These are phyloP conservation scores for Pygoscelis adeliae DNA, from an alignment of 2,113 vertebrate genomes.

Conservation along the genomic window DNA sequence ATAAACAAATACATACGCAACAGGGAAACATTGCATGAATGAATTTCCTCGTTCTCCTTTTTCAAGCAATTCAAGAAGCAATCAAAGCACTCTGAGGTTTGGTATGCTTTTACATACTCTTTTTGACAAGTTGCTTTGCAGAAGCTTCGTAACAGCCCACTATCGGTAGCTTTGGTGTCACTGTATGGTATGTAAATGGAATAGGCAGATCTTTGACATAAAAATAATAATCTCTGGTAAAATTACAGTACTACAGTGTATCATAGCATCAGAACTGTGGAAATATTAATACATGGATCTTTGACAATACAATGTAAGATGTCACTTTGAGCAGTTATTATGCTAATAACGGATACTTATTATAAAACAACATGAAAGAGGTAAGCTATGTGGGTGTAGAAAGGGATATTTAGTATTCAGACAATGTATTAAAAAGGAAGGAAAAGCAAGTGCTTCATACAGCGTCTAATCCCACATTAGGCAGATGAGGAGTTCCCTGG, in stretches of 20 bases:
- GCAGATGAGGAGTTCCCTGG: slow-evolving; percentile 48
- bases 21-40: neutral
- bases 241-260: slow-evolving; percentile 56
- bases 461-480: slow-evolving; percentile 50
- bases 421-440: slow-evolving; percentile 31
- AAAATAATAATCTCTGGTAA: slow-evolving; percentile 62
- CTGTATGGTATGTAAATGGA: slow-evolving; percentile 19
- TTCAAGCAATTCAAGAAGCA: slow-evolving; percentile 5
- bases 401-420: slow-evolving; percentile 40
- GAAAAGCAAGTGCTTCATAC: slow-evolving; percentile 26
- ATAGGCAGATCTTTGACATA: slow-evolving; percentile 59
- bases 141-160: slow-evolving; percentile 6
- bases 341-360: slow-evolving; percentile 55
- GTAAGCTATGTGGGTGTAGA: slow-evolving; percentile 49
- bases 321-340: slow-evolving; percentile 64
- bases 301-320: slow-evolving; percentile 61
- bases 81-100: slow-evolving; percentile 15
- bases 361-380: slow-evolving; percentile 68
- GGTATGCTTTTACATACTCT: neutral
- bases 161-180: slow-evolving; percentile 49
- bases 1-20: slow-evolving; percentile 12
- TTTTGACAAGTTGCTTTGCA: slow-evolving; percentile 37
- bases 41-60: neutral
- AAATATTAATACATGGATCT: slow-evolving; percentile 68
- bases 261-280: slow-evolving; percentile 53